Evolutionary conservation across 2,113 vertebrate genomes (phyloP).

Genomic region (Sinocyclocheilus rhinocerous): DNA sequence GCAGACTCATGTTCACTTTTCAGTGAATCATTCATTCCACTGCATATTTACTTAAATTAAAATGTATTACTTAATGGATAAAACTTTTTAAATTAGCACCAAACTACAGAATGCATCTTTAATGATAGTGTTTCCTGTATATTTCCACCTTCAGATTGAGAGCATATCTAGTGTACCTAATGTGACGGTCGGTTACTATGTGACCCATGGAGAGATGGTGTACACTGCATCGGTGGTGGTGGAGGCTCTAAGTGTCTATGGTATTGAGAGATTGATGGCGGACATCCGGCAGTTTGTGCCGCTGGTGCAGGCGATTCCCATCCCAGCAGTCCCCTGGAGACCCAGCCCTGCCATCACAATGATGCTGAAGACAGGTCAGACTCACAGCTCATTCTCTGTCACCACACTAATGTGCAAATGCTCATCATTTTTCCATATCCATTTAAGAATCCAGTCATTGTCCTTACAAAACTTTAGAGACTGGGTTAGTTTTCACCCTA

Average conservation of each 20-base stretch:
- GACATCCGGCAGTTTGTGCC: slow-evolving; percentile 88
- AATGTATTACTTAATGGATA: background rate
- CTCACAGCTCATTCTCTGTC: slow-evolving; percentile 34
- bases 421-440: background rate
- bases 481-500: too few species aligned
- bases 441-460: background rate
- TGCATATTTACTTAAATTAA: background rate
- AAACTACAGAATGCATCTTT: background rate
- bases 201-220: slow-evolving; percentile 80
- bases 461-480: too few species aligned
- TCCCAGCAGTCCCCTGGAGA: slow-evolving; percentile 84
- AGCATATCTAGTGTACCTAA: slow-evolving; percentile 87
- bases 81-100: background rate
- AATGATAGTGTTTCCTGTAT: background rate
- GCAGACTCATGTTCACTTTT: background rate
- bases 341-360: slow-evolving; percentile 81
- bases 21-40: background rate
- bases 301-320: slow-evolving; percentile 84
- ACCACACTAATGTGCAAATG: slow-evolving; percentile 19
- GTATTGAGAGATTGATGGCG: slow-evolving; percentile 84
- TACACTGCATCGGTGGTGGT: slow-evolving; percentile 84
- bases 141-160: slow-evolving; percentile 78
- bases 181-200: slow-evolving; percentile 90
- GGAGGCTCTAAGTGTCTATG: slow-evolving; percentile 81
- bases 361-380: slow-evolving; percentile 93